Conservation (phyloP, 1,140 invertebrate species). For the Drosophila ironensis region DNA sequence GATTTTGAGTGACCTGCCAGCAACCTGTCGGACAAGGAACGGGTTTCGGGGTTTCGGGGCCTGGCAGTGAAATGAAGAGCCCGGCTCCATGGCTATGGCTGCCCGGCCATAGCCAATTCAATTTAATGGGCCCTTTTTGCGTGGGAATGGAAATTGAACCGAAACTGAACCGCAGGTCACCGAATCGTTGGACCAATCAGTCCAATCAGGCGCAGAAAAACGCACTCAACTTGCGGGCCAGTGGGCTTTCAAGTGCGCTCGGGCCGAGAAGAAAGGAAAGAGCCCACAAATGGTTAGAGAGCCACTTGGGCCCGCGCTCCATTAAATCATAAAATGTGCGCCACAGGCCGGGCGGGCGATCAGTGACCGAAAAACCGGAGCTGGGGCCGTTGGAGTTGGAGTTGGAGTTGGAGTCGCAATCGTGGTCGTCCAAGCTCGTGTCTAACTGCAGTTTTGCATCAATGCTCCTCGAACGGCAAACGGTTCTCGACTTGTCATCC, state of each 20-base stretch:
- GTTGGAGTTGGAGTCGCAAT: background rate
- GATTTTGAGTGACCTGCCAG: slow-evolving; percentile 38
- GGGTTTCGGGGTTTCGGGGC: slow-evolving; percentile 20
- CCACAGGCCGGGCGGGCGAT: slow-evolving; percentile 37
- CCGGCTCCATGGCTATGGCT: slow-evolving; percentile 4
- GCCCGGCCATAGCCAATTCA: slow-evolving; percentile 50
- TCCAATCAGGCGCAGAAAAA: slow-evolving; percentile 39
- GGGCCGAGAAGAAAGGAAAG: slow-evolving; percentile 12
- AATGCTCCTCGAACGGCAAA: slow-evolving; percentile 50
- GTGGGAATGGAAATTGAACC: slow-evolving; percentile 48
- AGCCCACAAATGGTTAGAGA: slow-evolving; percentile 48
- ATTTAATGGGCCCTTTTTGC: slow-evolving; percentile 60
- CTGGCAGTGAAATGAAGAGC: slow-evolving; percentile 44
- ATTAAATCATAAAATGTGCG: slow-evolving; percentile 62
- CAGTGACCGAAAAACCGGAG: slow-evolving; percentile 48
- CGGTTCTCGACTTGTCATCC: slow-evolving; percentile 54
- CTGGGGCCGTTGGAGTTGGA: too few species aligned
- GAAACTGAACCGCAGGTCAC: slow-evolving; percentile 37
- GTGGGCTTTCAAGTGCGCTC: slow-evolving; percentile 32
- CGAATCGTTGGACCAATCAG: slow-evolving; percentile 52
- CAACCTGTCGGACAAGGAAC: slow-evolving; percentile 46
- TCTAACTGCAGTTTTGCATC: slow-evolving; percentile 75
- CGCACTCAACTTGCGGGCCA: slow-evolving; percentile 21
- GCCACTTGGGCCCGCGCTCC: slow-evolving; percentile 61
- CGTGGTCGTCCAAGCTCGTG: slow-evolving; percentile 29